Evolutionary conservation across 2,888 invertebrate species (phyloP).

Genomic region (Diloba caeruleocephala): DNA sequence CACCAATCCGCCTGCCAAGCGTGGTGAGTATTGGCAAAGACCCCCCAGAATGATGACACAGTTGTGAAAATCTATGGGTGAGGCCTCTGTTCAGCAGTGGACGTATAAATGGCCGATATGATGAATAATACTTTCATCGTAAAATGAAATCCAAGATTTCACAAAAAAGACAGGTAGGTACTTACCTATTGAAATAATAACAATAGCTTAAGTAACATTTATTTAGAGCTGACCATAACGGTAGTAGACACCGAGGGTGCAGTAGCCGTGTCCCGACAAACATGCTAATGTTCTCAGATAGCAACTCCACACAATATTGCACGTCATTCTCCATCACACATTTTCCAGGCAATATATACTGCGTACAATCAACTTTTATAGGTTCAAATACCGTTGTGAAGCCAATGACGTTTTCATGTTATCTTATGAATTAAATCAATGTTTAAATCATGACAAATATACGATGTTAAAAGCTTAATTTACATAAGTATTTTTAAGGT

Average conservation of each 20-base stretch:
- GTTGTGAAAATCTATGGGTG: too few species aligned
- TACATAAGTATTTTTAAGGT: conserved; percentile 50
- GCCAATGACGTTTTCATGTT: conserved; percentile 17
- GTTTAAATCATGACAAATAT: conserved; percentile 42
- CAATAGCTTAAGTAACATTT: background rate
- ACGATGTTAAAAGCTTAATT: conserved; percentile 44
- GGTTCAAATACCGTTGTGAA: conserved; percentile 22
- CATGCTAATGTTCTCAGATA: conserved; percentile 38
- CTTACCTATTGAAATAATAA: background rate
- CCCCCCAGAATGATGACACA: too few species aligned
- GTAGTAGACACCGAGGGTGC: conserved; percentile 24
- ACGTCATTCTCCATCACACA: conserved; percentile 17
- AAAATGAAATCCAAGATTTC: too few species aligned
- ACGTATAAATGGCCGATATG: too few species aligned
- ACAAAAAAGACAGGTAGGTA: too few species aligned
- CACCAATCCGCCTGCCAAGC: too few species aligned
- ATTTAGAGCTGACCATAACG: conserved; percentile 21
- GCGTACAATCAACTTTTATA: conserved; percentile 22
- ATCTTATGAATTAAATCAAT: conserved; percentile 37
- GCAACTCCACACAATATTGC: conserved; percentile 22
- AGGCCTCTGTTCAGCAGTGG: too few species aligned
- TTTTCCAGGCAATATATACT: conserved; percentile 26
- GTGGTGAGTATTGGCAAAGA: too few species aligned
- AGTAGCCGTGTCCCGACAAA: conserved; percentile 27
- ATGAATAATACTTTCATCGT: too few species aligned